These are phyloP conservation scores for Ceyx erithaca DNA, from an alignment of 2,797 vertebrate genomes.

Conservation along the genomic window DNA sequence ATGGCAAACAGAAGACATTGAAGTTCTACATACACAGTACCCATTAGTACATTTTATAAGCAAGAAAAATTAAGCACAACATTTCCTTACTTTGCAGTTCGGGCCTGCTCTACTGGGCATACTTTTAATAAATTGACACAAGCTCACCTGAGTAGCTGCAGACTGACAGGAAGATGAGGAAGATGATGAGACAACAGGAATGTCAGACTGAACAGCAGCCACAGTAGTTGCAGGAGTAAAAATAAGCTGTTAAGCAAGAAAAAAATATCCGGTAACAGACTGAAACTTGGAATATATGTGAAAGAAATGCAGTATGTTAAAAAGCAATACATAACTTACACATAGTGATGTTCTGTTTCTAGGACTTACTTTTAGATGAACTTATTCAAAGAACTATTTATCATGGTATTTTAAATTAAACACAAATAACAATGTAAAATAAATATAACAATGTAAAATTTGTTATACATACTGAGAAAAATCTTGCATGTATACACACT, in stretches of 20 bases:
- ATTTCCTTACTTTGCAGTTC: background rate
- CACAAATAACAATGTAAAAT: background rate
- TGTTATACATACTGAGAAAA: background rate
- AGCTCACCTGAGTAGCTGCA: conserved; percentile 92
- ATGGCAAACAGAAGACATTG: background rate
- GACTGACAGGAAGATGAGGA: conserved; percentile 87
- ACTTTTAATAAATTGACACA: background rate
- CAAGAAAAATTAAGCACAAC: background rate
- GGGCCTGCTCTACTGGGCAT: background rate
- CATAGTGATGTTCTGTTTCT: background rate
- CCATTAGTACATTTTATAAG: background rate
- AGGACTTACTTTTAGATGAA: background rate
- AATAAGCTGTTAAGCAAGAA: conserved; percentile 86
- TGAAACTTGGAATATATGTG: conserved; percentile 11
- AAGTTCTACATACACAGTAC: background rate
- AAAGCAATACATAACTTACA: background rate
- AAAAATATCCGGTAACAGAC: conserved; percentile 23
- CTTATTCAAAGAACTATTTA: background rate
- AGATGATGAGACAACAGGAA: conserved; percentile 88
- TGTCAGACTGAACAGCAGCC: conserved; percentile 91
- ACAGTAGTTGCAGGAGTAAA: conserved; percentile 92
- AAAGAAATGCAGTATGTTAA: conserved; percentile 41
- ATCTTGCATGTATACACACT: background rate
- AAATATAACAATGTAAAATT: background rate
- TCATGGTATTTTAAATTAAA: background rate